These are phyloP conservation scores for Lysiphlebus fabarum DNA, from an alignment of 1,140 invertebrate species.

Conservation along the genomic window DNA sequence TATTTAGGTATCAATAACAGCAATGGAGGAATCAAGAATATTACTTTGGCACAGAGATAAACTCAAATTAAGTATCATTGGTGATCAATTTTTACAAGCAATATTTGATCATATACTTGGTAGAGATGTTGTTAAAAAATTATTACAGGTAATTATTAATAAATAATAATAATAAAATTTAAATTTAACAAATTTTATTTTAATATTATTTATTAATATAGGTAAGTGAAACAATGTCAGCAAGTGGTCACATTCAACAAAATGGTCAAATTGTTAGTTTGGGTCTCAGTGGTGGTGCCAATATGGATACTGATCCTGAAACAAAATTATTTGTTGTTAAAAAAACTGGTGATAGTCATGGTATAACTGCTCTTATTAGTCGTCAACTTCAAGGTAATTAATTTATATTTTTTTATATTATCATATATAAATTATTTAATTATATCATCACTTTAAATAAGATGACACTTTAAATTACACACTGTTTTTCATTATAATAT, in stretches of 20 bases:
- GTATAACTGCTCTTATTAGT: constrained; percentile 72
- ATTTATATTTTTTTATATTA: constrained; percentile 27
- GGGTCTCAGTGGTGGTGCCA: constrained; percentile 39
- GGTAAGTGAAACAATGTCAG: constrained; percentile 77
- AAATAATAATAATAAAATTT: constrained; percentile 1
- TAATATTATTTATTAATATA: constrained; percentile 3
- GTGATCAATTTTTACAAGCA: constrained; percentile 77
- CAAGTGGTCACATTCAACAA: constrained; percentile 66
- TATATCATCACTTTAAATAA: constrained; percentile 21
- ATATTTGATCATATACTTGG: constrained; percentile 86
- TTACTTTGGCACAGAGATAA: constrained; percentile 84
- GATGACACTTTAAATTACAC: not conserved
- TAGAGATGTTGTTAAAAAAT: constrained; percentile 84
- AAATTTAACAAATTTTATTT: constrained; percentile 7
- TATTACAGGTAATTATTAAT: constrained; percentile 70
- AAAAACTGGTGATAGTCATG: constrained; percentile 70
- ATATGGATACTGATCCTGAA: constrained; percentile 62
- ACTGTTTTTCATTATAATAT: no score
- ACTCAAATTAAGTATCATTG: constrained; percentile 79
- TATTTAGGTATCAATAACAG: constrained; percentile 76
- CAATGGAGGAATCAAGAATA: constrained; percentile 81
- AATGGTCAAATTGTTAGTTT: constrained; percentile 59
- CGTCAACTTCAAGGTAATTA: constrained; percentile 71
- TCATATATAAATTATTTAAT: constrained; percentile 22
- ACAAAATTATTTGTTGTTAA: constrained; percentile 74